Evolutionary conservation across 2,113 vertebrate species (phyloP).

Genomic region (Empidonax traillii): DNA sequence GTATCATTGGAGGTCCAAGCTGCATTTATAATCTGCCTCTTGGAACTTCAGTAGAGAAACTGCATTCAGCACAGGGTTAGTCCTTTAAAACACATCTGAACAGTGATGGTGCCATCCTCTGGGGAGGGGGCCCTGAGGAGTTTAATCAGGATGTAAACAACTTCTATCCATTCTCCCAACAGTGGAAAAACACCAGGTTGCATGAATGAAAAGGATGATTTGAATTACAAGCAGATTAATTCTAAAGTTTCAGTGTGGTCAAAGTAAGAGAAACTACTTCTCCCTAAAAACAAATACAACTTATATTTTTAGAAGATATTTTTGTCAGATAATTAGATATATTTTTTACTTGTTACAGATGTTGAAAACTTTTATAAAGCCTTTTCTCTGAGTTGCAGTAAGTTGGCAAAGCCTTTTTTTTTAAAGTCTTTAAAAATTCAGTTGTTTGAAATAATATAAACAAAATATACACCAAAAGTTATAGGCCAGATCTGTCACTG

Average conservation of each 20-base stretch:
- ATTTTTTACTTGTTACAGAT: neutral
- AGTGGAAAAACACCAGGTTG: neutral
- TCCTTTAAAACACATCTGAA: neutral
- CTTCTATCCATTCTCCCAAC: constrained; percentile 3
- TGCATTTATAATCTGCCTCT: neutral
- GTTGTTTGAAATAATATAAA: neutral
- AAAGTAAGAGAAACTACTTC: neutral
- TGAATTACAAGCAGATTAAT: constrained; percentile 54
- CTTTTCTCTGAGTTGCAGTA: neutral
- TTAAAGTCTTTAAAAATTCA: neutral
- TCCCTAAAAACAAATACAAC: neutral
- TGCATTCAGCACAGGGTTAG: neutral
- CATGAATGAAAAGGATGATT: neutral
- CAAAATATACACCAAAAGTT: neutral
- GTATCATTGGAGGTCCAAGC: neutral
- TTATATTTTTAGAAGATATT: neutral
- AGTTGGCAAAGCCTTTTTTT: neutral
- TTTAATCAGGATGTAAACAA: constrained; percentile 58
- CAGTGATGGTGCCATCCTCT: neutral
- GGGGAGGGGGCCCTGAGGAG: neutral
- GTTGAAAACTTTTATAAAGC: neutral
- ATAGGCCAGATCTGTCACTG: neutral
- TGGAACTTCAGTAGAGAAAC: neutral
- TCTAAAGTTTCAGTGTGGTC: neutral
- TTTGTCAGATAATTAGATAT: neutral